These are phyloP conservation scores for Anneissia japonica DNA, from an alignment of 35 echinoderm and acorn worm species.

Conservation along the genomic window DNA sequence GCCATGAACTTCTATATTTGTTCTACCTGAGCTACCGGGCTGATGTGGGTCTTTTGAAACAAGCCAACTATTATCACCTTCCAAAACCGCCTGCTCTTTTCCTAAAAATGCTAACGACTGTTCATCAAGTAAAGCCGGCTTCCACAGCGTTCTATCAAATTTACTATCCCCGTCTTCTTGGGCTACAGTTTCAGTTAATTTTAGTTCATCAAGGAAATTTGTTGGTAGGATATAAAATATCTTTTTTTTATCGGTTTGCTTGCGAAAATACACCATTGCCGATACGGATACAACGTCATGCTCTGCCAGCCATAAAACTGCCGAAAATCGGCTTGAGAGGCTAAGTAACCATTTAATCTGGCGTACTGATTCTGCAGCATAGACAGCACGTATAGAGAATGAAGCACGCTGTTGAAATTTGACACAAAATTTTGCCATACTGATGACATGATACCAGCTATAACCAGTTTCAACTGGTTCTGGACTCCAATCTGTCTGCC, in stretches of 20 bases:
- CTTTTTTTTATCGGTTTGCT: slow-evolving; percentile 66
- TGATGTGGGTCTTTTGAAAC: slow-evolving; percentile 75
- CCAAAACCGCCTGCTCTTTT: slow-evolving; percentile 53
- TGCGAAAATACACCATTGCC: slow-evolving; percentile 56
- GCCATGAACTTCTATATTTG: slow-evolving; percentile 44
- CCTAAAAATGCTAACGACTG: slow-evolving; percentile 71
- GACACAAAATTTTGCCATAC: slow-evolving; percentile 71
- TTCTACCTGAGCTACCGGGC: slow-evolving; percentile 35
- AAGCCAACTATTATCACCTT: slow-evolving; percentile 70
- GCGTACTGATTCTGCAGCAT: slow-evolving; percentile 46
- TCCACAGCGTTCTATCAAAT: slow-evolving; percentile 75
- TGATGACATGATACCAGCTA: slow-evolving; percentile 67
- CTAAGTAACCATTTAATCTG: slow-evolving; percentile 84
- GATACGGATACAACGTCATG: slow-evolving; percentile 63
- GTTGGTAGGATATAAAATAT: slow-evolving; percentile 69
- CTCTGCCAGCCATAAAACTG: slow-evolving; percentile 60
- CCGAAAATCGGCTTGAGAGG: slow-evolving; percentile 58
- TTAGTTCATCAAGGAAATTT: slow-evolving; percentile 53
- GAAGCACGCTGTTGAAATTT: slow-evolving; percentile 33
- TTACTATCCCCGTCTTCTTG: neutral
- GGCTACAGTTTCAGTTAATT: slow-evolving; percentile 24
- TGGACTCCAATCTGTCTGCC: slow-evolving; percentile 54
- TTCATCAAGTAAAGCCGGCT: slow-evolving; percentile 61
- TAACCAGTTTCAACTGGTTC: slow-evolving; percentile 50
- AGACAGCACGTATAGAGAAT: slow-evolving; percentile 71